Evolutionary conservation across 2,797 vertebrate species (phyloP), one percentile per base, ranked within the genome.

Genomic region (Hyperoplus immaculatus): DNA sequence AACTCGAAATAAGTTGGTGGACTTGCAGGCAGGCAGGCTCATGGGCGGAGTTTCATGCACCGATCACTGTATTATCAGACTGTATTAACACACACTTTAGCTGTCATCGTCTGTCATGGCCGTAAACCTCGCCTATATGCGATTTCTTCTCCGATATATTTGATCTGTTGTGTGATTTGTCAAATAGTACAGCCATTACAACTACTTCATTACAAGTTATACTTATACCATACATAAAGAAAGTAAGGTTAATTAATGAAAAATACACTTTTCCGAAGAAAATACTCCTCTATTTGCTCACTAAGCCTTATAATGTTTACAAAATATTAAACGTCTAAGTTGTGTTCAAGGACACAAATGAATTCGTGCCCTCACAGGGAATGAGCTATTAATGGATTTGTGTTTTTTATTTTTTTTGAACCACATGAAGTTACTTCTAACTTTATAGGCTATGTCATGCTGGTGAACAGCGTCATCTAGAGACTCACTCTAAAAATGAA

Each of bases 381-480:
- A 74, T 29, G 29, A 29, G 3, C 29, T 29, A 29, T 29, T 29
- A 29, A 29, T 29, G 29, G 5, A 0, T 51, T 21, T 58, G 61
- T 10, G 36, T 16, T 16, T 49, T 3, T 15, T 66, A 55, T 62
- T 69, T 21, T 21, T 68, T 60, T 50, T 72, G 75, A 68, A 54
- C 12, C 42, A 55, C n/a, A 59, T 45, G 36, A 55, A 46, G 5
- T 43, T 63, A 56, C 39, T 51, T 45, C 8, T 15, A 29, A 29
- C 29, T 29, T 29, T 29, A 29, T 29, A 29, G 2, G 29, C 29
- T 51, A 5, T 59, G 7, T 67, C 50, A 55, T 67, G 43, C 14
- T 60, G 75, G 60, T 78, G 39, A 83, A 84, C 86, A 89, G 82
- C 21, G 88, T 89, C 86, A 81, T 62, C 90, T 91, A 83, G 71